These are phyloP conservation scores for Cyanistes caeruleus DNA, from an alignment of 2,113 vertebrate genomes.

Conservation along the genomic window DNA sequence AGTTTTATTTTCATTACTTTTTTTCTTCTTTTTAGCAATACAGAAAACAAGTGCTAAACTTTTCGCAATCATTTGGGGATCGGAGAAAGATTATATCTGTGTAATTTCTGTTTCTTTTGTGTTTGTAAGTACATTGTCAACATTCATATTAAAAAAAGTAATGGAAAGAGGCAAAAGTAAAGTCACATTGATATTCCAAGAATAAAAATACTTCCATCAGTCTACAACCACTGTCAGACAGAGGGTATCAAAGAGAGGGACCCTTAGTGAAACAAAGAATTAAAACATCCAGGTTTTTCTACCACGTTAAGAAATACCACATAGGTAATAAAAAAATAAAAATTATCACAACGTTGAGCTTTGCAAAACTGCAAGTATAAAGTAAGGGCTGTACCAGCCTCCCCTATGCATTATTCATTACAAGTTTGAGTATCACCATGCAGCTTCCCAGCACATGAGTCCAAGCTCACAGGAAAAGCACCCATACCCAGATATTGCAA, in stretches of 20 bases:
- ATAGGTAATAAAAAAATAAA: not conserved
- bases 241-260: not conserved
- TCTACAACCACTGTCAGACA: not conserved
- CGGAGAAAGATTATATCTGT: not conserved
- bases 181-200: not conserved
- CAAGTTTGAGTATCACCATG: not conserved
- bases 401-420: not conserved
- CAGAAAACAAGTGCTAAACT: not conserved
- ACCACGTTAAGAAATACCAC: not conserved
- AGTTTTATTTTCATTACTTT: not conserved
- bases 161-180: not conserved
- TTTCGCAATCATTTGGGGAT: not conserved
- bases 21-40: not conserved
- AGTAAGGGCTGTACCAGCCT: not conserved
- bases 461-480: not conserved
- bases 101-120: not conserved
- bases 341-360: not conserved
- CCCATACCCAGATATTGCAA: not conserved
- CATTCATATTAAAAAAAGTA: not conserved
- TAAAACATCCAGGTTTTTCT: not conserved
- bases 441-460: not conserved
- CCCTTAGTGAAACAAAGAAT: not conserved
- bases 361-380: not conserved
- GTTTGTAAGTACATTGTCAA: not conserved
- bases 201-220: not conserved